Evolutionary conservation across 2,113 vertebrate species (phyloP), one percentile per base, ranked within the genome.

Genomic region (Coturnix japonica): DNA sequence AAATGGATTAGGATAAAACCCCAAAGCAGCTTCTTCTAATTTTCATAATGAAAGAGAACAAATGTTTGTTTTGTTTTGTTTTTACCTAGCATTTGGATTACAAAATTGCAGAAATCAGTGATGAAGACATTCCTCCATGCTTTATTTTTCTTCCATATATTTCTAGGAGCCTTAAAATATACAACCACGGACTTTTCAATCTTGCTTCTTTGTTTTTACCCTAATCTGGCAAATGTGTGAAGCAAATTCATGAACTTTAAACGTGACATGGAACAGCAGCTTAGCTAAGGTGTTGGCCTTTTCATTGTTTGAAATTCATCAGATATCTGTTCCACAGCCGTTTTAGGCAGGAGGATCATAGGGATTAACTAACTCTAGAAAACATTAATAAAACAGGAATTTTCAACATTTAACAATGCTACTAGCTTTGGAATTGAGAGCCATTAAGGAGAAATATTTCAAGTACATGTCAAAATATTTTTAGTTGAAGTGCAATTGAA

Each of bases 271-370:
- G 6, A 94, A 84, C 46, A 72, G 77, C 33, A 86, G 70, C 89
- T 96, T 92, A 94, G 61, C 57, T 89, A 61, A 82, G 26, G 35
- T 60, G 53, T 16, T 87, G n/a, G 41, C 28, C 89, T 95, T 91
- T 87, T 70, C 78, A 67, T 70, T 87, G 41, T 89, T 95, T 80
- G 78, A 73, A 93, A 97, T 96, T 93, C 90, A 96, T 91, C 89
- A 85, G 44, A 64, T 91, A 53, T 85, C 69, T 75, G 26, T 94
- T 96, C 81, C 93, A 56, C 78, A 91, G 39, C 53, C 70, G 23
- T 83, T 85, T 90, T 12, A 90, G 31, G 37, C 33, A 82, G 67
- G 33, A 56, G 37, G 67, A 73, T 93, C 46, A 74, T 6, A 86
- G 33, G 75, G 82, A 95, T 95, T 95, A 91, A 57, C 77, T 73